Evolutionary conservation across 2,888 invertebrate genomes (phyloP).

Genomic region (Pandemis corylana): DNA sequence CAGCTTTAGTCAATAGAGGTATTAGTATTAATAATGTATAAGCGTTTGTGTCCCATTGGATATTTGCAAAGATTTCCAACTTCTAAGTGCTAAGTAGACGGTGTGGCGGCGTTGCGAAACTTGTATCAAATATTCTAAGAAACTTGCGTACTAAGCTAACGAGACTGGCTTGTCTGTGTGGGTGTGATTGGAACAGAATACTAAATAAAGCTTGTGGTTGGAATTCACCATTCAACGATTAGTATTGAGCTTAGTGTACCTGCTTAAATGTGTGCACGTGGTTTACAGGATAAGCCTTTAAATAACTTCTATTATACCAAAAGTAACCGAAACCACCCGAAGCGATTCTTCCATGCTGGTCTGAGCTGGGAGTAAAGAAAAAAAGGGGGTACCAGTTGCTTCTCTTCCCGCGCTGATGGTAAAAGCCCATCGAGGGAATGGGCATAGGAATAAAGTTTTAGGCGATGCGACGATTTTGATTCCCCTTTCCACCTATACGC

Average conservation of each 20-base stretch:
- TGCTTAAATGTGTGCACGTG: not conserved
- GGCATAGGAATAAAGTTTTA: no score
- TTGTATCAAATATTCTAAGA: conserved; percentile 28
- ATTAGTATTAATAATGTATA: not conserved
- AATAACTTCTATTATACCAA: no score
- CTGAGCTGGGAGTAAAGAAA: no score
- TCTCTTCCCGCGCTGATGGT: no score
- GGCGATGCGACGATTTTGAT: no score
- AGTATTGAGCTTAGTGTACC: not conserved
- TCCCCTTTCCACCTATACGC: no score
- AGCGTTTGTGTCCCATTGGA: not conserved
- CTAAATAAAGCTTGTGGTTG: conserved; percentile 24
- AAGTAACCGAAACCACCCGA: no score
- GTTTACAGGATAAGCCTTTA: no score
- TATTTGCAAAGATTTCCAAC: conserved; percentile 17
- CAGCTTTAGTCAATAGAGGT: not conserved
- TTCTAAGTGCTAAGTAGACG: conserved; percentile 25
- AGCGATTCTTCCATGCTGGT: no score
- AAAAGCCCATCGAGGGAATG: no score
- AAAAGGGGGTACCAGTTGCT: no score
- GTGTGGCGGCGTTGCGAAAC: conserved; percentile 31
- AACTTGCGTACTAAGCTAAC: conserved; percentile 24
- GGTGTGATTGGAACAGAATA: conserved; percentile 26
- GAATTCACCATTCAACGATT: conserved; percentile 25
- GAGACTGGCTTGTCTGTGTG: conserved; percentile 19